Percentiles rank a stretch among this genome's conserved stretches.
phyloP scores from a whole-genome alignment of 2,888 invertebrate genomes.

The Tubulanus polymorphus region DNA sequence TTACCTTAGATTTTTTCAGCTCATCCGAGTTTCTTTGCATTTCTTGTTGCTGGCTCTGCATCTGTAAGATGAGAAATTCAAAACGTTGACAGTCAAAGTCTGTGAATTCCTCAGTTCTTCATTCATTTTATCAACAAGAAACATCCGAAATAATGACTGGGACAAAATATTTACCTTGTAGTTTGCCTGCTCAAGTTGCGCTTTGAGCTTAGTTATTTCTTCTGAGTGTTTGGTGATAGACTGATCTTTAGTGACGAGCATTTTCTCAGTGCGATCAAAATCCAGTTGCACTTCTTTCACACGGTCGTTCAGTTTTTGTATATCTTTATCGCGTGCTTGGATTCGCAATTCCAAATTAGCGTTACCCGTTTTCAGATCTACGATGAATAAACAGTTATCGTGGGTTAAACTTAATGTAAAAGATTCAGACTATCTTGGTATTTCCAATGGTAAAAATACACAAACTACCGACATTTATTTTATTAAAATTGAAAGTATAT shows the following conservation, averaged over 20 bases:
- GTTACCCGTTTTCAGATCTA: slow-evolving; percentile 14
- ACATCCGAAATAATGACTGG: background rate
- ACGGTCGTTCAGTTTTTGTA: slow-evolving; percentile 7
- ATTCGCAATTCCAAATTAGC: slow-evolving; percentile 15
- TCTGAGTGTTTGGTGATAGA: slow-evolving; percentile 6
- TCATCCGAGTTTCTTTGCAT: no score
- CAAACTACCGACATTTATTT: no score
- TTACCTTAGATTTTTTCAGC: no score
- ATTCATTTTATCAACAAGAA: no score
- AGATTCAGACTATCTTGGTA: no score
- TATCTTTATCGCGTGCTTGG: slow-evolving; percentile 12
- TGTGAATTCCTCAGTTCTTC: no score
- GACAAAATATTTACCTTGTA: slow-evolving; percentile 6
- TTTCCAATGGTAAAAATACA: no score
- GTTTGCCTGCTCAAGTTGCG: slow-evolving; percentile 11
- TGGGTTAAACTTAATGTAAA: no score
- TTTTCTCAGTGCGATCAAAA: slow-evolving; percentile 8
- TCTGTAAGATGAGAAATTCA: no score
- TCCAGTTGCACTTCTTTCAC: slow-evolving; percentile 20
- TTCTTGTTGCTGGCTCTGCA: no score
- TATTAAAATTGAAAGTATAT: no score
- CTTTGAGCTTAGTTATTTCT: slow-evolving; percentile 14
- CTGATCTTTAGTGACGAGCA: slow-evolving; percentile 11
- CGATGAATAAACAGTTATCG: background rate
- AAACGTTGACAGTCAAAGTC: no score